Evolutionary conservation across 1,140 invertebrate genomes (phyloP), one percentile per base, ranked within the genome.

Genomic region (Temnothorax longispinosus): DNA sequence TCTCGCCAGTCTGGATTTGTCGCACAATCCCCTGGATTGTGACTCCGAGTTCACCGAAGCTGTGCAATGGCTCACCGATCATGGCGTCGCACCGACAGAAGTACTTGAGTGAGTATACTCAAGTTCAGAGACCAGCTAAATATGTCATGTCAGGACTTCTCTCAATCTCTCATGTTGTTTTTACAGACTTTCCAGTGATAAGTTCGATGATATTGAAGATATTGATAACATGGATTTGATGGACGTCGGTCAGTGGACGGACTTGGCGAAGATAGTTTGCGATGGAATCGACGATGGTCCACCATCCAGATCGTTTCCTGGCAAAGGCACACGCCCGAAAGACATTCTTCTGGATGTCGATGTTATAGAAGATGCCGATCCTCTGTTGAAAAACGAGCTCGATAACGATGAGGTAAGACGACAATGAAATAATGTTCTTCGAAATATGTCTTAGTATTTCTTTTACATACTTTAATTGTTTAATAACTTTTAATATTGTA

Each of bases 21-120:
- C 93, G 1, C 89, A 93, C 13, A 96, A 96, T 91, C 95, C 95
- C 5, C 71, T 96, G 13, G 76, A 93, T 7, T 96, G 96, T 60
- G 94, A 95, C 60, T 64, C 91, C 8, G 95, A 96, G 4, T 94
- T 96, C 62, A 94, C 92, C 32, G 87, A 92, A 0, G 91, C 95
- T 8, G 90, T 96, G 35, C 92, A 96, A 72, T 96, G 94, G 93
- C 89, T 96, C 15, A 95, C 91, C 0, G 91, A 91, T 65, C 92
- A 94, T 60, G 93, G 93, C 52, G 93, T 96, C 1, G 89, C 90
- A 0, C 94, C 95, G 0, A 93, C 86, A 44, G 93, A 95, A 38
- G 81, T 87, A 3, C 11, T 89, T 0, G 88, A 13, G 90, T 91
- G 58, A 60, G 52, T 60, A 44, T 60, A 44, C 13, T 81, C 13